A percentile compares a stretch with the other conserved stretches of the same genome.
Evolutionary conservation across 2,113 vertebrate genomes (phyloP).

Genomic region (Pachyramphus minor): DNA sequence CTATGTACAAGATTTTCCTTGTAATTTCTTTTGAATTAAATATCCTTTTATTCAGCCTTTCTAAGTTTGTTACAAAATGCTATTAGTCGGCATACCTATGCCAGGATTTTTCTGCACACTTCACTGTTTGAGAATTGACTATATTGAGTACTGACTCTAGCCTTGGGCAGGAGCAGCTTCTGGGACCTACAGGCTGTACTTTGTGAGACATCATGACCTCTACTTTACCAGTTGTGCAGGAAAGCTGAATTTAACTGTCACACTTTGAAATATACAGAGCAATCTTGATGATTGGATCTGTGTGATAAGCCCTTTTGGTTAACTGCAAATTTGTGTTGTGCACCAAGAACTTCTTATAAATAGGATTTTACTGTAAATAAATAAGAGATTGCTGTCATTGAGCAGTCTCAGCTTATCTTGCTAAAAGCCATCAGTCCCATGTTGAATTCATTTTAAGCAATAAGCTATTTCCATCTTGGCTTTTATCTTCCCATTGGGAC

Average conservation of each 20-base stretch:
- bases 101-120: not conserved
- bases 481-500: constrained; percentile 29
- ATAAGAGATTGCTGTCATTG: not conserved
- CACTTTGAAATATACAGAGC: not conserved
- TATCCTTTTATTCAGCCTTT: not conserved
- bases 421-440: not conserved
- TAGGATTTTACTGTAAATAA: constrained; percentile 24
- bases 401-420: not conserved
- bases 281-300: not conserved
- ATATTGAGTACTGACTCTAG: not conserved
- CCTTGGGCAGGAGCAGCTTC: not conserved
- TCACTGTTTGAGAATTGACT: not conserved
- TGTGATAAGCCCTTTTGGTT: not conserved
- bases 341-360: not conserved
- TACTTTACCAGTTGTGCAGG: not conserved
- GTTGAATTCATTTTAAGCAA: constrained; percentile 25
- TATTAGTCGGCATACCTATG: not conserved
- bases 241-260: not conserved
- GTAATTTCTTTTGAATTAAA: not conserved
- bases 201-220: not conserved
- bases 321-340: not conserved
- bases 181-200: not conserved
- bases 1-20: not conserved
- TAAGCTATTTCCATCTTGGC: not conserved
- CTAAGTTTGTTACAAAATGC: not conserved